These are phyloP conservation scores for Ochlodes sylvanus DNA, from an alignment of 2,888 invertebrate genomes.

Conservation along the genomic window DNA sequence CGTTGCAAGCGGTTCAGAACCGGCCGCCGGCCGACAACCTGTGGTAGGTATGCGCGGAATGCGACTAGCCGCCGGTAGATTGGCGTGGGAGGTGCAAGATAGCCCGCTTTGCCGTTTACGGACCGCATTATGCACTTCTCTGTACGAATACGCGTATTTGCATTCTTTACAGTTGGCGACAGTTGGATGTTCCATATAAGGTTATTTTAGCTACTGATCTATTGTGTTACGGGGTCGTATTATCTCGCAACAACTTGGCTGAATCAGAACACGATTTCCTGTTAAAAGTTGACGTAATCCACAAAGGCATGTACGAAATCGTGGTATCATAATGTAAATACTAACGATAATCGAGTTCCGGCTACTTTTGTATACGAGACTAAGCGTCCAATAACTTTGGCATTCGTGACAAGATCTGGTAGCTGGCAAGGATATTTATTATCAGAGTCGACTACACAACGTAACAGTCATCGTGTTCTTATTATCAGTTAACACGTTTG, in stretches of 20 bases:
- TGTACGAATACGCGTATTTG: constrained; percentile 36
- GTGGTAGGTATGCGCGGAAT: constrained; percentile 76
- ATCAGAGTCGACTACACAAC: background rate
- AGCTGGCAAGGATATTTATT: constrained; percentile 33
- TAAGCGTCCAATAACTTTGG: constrained; percentile 36
- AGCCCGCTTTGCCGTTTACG: constrained; percentile 57
- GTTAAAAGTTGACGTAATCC: constrained; percentile 39
- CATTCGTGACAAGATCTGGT: constrained; percentile 34
- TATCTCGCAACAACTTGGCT: constrained; percentile 2
- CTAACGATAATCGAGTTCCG: constrained; percentile 38
- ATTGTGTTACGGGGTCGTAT: constrained; percentile 7
- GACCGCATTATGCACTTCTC: constrained; percentile 59
- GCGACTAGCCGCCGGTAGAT: constrained; percentile 72
- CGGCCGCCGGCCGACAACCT: constrained; percentile 80
- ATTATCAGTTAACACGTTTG: constrained; percentile 5
- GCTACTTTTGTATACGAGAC: constrained; percentile 33
- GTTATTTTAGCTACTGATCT: constrained; percentile 7
- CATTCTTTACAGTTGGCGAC: constrained; percentile 11
- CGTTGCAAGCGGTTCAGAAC: constrained; percentile 69
- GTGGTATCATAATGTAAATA: constrained; percentile 34
- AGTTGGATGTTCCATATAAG: constrained; percentile 3
- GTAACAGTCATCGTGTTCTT: constrained; percentile 8
- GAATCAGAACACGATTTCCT: constrained; percentile 15
- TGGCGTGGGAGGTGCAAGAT: constrained; percentile 75
- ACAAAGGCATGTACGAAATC: constrained; percentile 38